A percentile compares a stretch with the other conserved stretches of the same genome.
Evolutionary conservation across 1,140 invertebrate species (phyloP).

Genomic region (Uloborus diversus): DNA sequence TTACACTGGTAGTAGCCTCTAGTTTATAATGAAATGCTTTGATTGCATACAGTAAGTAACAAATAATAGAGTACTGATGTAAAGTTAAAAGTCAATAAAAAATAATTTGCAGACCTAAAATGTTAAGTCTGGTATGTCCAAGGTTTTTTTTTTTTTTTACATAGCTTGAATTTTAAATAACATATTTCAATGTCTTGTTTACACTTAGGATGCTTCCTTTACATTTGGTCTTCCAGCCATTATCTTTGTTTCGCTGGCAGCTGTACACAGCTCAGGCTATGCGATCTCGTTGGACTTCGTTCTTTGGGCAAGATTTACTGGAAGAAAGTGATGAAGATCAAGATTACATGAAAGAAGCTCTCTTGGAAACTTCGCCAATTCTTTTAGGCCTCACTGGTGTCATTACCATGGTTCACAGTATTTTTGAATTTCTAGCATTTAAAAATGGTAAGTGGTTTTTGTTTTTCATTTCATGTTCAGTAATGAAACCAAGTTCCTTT

Average conservation of each 20-base stretch:
- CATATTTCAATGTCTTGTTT: no score
- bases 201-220: constrained; percentile 67
- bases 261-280: constrained; percentile 92
- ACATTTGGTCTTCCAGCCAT: constrained; percentile 88
- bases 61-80: no score
- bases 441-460: constrained; percentile 83
- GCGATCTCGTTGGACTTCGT: constrained; percentile 71
- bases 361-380: constrained; percentile 97
- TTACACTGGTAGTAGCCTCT: no score
- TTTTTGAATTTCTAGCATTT: constrained; percentile 98
- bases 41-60: no score
- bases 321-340: constrained; percentile 87
- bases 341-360: constrained; percentile 95
- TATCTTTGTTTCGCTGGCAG: constrained; percentile 98
- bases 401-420: constrained; percentile 94
- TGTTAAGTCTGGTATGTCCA: no score
- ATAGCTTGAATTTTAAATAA: no score
- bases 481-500: background rate
- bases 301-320: constrained; percentile 70
- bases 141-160: no score
- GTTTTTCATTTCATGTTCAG: background rate
- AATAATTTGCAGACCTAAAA: no score
- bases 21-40: no score
- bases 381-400: constrained; percentile 89
- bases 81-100: no score